Percentiles rank a stretch among this genome's conserved stretches.
phyloP scores from a whole-genome alignment of 2,797 vertebrate species.

The Smutsia gigantea region DNA sequence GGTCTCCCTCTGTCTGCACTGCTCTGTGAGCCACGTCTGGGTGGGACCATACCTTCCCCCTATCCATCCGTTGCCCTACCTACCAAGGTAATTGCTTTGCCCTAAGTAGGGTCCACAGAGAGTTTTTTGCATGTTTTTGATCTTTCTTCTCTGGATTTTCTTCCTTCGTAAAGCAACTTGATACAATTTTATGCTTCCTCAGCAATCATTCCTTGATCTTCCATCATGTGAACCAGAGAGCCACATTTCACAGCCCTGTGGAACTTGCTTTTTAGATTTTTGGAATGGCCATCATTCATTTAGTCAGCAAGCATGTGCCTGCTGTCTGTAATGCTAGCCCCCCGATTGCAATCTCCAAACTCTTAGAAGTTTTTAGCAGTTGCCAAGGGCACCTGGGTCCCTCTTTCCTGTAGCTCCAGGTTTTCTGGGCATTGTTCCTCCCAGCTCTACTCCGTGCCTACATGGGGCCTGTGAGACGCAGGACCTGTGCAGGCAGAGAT shows the following conservation, averaged over 20 bases:
- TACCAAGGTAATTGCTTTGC: not conserved
- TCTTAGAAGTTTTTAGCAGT: accelerated
- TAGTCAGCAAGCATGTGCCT: not conserved
- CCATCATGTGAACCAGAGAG: accelerated
- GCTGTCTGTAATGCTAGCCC: accelerated
- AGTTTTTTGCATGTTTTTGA: not conserved
- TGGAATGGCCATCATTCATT: not conserved
- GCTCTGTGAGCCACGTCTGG: not conserved
- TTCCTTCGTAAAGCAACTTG: not conserved
- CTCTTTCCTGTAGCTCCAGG: not conserved
- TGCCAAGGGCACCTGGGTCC: not conserved
- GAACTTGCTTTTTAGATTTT: not conserved
- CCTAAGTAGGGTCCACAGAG: too few species aligned
- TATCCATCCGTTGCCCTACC: not conserved
- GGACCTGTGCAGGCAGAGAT: not conserved
- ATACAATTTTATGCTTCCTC: not conserved
- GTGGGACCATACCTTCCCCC: not conserved
- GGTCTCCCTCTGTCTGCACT: not conserved
- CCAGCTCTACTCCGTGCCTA: accelerated
- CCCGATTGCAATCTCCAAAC: accelerated
- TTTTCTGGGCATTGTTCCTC: not conserved
- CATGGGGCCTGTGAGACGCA: accelerated
- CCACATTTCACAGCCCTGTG: not conserved
- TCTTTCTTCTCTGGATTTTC: not conserved
- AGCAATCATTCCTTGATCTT: not conserved